Base-by-base conservation (phyloP, 2,113 vertebrate species). In the Procapra przewalskii region DNA sequence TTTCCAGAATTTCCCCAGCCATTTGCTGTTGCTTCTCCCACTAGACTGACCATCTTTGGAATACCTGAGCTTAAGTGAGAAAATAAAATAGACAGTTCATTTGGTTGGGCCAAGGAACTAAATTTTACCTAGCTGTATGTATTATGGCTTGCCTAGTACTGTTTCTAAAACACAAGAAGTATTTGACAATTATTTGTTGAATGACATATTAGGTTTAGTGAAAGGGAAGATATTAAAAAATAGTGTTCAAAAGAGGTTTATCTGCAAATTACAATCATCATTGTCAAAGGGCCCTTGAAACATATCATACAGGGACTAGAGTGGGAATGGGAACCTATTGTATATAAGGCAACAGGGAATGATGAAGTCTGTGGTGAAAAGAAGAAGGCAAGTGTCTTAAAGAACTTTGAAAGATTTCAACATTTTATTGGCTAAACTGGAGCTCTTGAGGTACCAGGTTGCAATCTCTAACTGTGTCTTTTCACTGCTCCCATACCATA, bases 61-160 rank as follows among this genome's bases (percentile, higher is more conserved):
- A 87, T n/a, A 90, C 48, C 21, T 88, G n/a, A 87, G 25, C 89
- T 96, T 91, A 81, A 57, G 85, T 55, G 25, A 96, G n/a, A 96
- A 95, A 96, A 82, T 67, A 82, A 95, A 87, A 52, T 88, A 91
- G 25, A 50, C 31, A 75, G 57, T n/a, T 95, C 31, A 89, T 55
- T 96, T 59, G 31, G 57, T 71, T 14, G 92, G 60, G 29, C 5
- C n/a, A 77, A 29, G 45, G 8, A 27, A 71, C 6, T 84, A 6
- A 92, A 60, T 59, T 86, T 94, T 88, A 85, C 12, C 25, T 52
- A 36, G 4, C 6, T 77, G 1, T 86, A 3, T 81, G 15, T 92
- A 60, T 81, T 96, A 7, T 75, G 77, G 50, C 45, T 83, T 96
- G 43, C 12, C 52, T 75, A 62, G 17, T 40, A 87, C 16, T 93